Evolutionary conservation across 2,888 invertebrate species (phyloP), one percentile per base, ranked within the genome.

Genomic region (Microctonus brassicae): DNA sequence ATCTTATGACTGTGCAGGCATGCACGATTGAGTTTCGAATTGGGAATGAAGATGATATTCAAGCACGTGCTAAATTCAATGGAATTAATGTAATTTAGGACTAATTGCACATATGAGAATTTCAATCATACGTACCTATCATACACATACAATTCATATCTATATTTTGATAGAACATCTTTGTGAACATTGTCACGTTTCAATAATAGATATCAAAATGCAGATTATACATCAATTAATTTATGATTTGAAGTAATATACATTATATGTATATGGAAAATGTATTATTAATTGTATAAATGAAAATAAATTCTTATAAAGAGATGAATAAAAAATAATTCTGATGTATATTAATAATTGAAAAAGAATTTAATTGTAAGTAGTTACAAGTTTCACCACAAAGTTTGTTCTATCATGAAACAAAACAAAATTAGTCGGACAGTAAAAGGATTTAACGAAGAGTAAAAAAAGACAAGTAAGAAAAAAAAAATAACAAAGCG

Each of bases 31-130:
- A 39, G 39, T 39, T 39, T n/a, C 39, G n/a, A n/a, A 39, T 13
- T n/a, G 64, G 42, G 42, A 47, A 33, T 17, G 52, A 29, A 47
- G 29, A 52, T 34, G n/a, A 64, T 64, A 47, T 64, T 29, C 29
- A 24, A 52, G 17, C 29, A 29, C 33, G n/a, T 64, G 52, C 33
- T 64, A 20, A 29, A 42, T 64, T 63, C 69, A 69, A 73, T 73
- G 74, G 74, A 73, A 76, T 74, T 73, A 70, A 66, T 68, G 76
- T 74, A 73, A 76, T 74, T 39, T 76, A 70, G 73, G 69, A 73
- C 71, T 74, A 73, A 73, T 74, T 74, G 70, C 74, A 72, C 72
- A 73, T 74, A 39, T 39, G 39, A 39, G 39, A 39, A 39, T 39
- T 39, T 39, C 39, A 39, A 39, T 39, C 39, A 39, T 4, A n/a